These are phyloP conservation scores for Varanus salvator DNA, from an alignment of 2,113 vertebrate species.

Conservation along the genomic window DNA sequence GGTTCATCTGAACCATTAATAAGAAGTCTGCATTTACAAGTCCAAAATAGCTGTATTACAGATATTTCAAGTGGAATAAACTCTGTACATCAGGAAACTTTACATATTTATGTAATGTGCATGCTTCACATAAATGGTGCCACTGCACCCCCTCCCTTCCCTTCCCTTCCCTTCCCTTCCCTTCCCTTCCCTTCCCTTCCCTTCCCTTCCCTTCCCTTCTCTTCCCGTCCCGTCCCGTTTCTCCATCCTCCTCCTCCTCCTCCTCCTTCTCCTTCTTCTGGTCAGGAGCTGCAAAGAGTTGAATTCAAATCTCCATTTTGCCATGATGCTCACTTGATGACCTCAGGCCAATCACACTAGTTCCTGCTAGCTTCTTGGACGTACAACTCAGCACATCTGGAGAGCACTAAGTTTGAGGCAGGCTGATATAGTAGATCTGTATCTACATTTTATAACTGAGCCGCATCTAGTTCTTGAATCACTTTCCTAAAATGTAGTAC, in stretches of 20 bases:
- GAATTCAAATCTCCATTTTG: neutral
- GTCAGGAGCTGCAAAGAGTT: neutral
- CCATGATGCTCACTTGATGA: neutral
- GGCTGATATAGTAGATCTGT: too few species aligned
- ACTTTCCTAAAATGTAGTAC: neutral
- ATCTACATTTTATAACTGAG: too few species aligned
- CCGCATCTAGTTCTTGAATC: neutral
- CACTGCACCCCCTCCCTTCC: neutral
- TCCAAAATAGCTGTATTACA: neutral
- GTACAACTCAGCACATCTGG: too few species aligned
- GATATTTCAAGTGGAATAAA: neutral
- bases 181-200: too few species aligned
- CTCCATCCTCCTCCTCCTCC: too few species aligned
- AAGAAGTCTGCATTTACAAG: neutral
- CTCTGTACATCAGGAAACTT: neutral
- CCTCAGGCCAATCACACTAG: neutral
- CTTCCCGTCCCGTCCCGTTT: too few species aligned
- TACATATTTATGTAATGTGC: neutral
- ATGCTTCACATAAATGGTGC: neutral
- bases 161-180: too few species aligned
- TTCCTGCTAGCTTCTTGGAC: neutral
- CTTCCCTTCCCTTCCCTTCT: too few species aligned
- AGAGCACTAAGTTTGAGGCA: too few species aligned
- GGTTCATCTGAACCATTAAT: neutral
- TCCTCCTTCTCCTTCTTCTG: too few species aligned